Percentiles rank a stretch among this genome's conserved stretches.
These are phyloP conservation scores for Melipona quadrifasciata DNA, from an alignment of 1,140 invertebrate genomes.

Conservation along the genomic window DNA sequence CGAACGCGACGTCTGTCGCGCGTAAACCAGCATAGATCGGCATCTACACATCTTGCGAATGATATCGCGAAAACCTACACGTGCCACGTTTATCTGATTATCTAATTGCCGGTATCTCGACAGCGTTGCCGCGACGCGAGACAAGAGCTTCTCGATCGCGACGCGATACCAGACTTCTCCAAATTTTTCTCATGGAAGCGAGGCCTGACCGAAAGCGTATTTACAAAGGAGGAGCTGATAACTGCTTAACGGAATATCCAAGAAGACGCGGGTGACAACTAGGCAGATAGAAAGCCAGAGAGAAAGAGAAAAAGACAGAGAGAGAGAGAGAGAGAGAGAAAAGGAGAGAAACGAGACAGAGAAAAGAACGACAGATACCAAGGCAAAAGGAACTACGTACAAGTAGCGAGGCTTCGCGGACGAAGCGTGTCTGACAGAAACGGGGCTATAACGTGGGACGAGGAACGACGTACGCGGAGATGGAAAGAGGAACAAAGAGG, in stretches of 20 bases:
- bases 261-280: conserved; percentile 10
- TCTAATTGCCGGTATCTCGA: conserved; percentile 6
- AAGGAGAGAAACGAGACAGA: not conserved
- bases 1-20: not conserved
- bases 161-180: not conserved
- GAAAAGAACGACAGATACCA: conserved; percentile 28
- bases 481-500: conserved; percentile 20
- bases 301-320: not conserved
- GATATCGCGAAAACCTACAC: conserved; percentile 25
- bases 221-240: conserved; percentile 20
- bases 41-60: not conserved
- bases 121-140: not conserved
- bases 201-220: not conserved
- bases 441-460: conserved; percentile 20
- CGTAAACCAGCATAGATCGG: not conserved
- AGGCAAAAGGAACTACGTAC: conserved; percentile 25
- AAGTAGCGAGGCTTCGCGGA: conserved; percentile 26
- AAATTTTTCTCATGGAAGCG: not conserved
- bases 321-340: not conserved
- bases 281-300: conserved; percentile 7
- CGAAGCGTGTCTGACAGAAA: conserved; percentile 36
- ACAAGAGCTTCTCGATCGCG: not conserved
- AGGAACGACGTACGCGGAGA: conserved; percentile 3
- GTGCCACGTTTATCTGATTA: conserved; percentile 1
- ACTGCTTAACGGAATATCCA: conserved; percentile 11